phyloP scores from a whole-genome alignment of 2,888 invertebrate species.

The Agrilus mali region DNA sequence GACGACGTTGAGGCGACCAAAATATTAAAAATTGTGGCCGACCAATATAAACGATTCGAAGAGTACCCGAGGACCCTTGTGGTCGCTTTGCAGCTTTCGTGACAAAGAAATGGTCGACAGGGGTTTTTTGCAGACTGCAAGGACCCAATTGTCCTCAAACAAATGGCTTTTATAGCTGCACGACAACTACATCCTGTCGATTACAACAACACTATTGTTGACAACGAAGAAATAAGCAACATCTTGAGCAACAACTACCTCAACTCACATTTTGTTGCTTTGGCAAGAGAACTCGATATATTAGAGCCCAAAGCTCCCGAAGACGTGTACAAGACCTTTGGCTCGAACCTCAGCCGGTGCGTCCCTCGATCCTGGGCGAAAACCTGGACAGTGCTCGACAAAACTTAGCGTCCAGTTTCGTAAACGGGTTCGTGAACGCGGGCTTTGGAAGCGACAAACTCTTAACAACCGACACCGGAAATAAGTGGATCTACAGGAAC shows the following conservation, averaged over 20 bases:
- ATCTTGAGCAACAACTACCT: slow-evolving; percentile 91
- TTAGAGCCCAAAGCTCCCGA: slow-evolving; percentile 99
- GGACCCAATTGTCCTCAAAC: slow-evolving; percentile 75
- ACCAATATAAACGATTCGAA: slow-evolving; percentile 75
- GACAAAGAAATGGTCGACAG: slow-evolving; percentile 63
- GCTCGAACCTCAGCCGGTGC: slow-evolving; percentile 60
- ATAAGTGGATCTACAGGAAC: slow-evolving; percentile 79
- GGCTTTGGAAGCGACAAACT: slow-evolving; percentile 96
- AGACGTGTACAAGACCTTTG: slow-evolving; percentile 97
- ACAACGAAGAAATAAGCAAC: slow-evolving; percentile 71
- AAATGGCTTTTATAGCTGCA: slow-evolving; percentile 91
- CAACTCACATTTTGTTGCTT: slow-evolving; percentile 81
- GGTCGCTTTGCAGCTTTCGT: slow-evolving; percentile 83
- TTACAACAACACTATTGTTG: slow-evolving; percentile 54
- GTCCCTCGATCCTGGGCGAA: slow-evolving; percentile 58
- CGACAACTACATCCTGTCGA: slow-evolving; percentile 87
- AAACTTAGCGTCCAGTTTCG: slow-evolving; percentile 94
- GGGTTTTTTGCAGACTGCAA: slow-evolving; percentile 74
- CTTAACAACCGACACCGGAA: slow-evolving; percentile 67
- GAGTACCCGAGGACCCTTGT: slow-evolving; percentile 84
- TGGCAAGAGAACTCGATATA: slow-evolving; percentile 94
- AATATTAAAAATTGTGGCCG: slow-evolving; percentile 55
- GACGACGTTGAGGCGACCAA: slow-evolving; percentile 87
- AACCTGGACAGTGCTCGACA: slow-evolving; percentile 88
- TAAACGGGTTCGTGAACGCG: slow-evolving; percentile 97